Percentiles rank a stretch among this genome's conserved stretches.
These are phyloP conservation scores for Odontesthes bonariensis DNA, from an alignment of 2,113 vertebrate genomes.

Conservation along the genomic window DNA sequence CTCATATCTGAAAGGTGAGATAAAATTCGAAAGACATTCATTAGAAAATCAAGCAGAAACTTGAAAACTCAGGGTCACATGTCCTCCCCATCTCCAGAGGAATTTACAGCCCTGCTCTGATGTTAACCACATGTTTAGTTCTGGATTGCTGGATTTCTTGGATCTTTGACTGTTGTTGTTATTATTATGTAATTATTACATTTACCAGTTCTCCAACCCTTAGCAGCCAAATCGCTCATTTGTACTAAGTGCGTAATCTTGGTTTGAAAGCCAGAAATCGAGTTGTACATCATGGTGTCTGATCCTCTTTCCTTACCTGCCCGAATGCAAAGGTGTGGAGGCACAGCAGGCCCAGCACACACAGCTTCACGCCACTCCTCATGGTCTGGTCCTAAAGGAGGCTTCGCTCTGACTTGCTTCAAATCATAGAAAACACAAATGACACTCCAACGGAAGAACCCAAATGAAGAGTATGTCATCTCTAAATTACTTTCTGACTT, in stretches of 20 bases:
- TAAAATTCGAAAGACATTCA: no score
- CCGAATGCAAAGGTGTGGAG: slow-evolving; percentile 44
- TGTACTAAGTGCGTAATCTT: no score
- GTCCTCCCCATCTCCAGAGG: neutral
- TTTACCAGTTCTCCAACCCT: no score
- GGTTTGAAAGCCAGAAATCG: neutral
- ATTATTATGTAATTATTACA: neutral
- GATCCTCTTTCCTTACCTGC: slow-evolving; percentile 50
- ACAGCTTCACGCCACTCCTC: slow-evolving; percentile 55
- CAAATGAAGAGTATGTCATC: neutral
- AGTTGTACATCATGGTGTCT: neutral
- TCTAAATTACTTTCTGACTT: neutral
- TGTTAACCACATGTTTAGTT: no score
- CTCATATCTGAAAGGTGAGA: neutral
- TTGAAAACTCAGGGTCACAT: no score
- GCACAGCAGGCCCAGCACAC: slow-evolving; percentile 66
- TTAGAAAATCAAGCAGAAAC: no score
- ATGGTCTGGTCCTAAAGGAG: slow-evolving; percentile 45
- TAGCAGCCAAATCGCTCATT: neutral
- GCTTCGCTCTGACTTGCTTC: slow-evolving; percentile 32
- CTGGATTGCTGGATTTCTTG: no score
- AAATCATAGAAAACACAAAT: neutral
- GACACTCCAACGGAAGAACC: neutral
- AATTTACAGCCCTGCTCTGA: neutral
- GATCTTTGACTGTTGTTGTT: neutral